A percentile compares a stretch with the other conserved stretches of the same genome.
These are phyloP conservation scores for Bursaphelenchus okinawaensis DNA, from an alignment of 2,888 invertebrate genomes.

Conservation along the genomic window DNA sequence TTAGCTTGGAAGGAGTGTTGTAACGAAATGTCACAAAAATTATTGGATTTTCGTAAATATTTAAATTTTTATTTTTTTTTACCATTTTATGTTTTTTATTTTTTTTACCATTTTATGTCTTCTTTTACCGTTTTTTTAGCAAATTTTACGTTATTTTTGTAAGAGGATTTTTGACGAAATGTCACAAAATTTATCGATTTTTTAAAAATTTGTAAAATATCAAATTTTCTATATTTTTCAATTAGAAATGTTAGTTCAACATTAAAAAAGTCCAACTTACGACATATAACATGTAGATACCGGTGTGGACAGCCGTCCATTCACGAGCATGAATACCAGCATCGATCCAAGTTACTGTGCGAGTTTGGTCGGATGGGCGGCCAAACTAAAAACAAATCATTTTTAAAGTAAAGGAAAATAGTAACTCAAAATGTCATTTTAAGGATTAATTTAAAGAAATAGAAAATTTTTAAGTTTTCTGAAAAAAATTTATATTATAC, in stretches of 20 bases:
- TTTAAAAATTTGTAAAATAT: not conserved
- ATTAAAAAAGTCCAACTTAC: conserved; percentile 25
- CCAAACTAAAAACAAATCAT: conserved; percentile 38
- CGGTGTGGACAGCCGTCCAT: conserved; percentile 52
- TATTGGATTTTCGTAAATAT: too few relatives aligned
- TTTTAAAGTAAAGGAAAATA: not conserved
- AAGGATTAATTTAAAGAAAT: too few relatives aligned
- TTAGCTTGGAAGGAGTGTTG: not conserved
- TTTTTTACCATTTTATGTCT: too few relatives aligned
- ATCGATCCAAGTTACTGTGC: conserved; percentile 50
- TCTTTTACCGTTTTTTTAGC: too few relatives aligned
- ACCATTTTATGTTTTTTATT: not conserved
- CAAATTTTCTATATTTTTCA: too few relatives aligned
- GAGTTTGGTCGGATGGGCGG: conserved; percentile 33
- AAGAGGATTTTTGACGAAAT: too few relatives aligned
- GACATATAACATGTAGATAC: conserved; percentile 49
- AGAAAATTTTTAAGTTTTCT: too few relatives aligned
- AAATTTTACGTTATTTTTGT: too few relatives aligned
- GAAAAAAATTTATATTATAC: too few relatives aligned
- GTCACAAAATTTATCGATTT: not conserved
- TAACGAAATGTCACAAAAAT: too few relatives aligned
- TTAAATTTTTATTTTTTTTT: not conserved
- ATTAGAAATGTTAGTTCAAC: too few relatives aligned
- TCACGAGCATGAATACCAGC: conserved; percentile 52
- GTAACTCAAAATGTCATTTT: conserved; percentile 9